Percentiles rank a stretch among this genome's conserved stretches.
phyloP scores from a whole-genome alignment of 2,113 vertebrate genomes.

The Apistogramma diplotaenia region DNA sequence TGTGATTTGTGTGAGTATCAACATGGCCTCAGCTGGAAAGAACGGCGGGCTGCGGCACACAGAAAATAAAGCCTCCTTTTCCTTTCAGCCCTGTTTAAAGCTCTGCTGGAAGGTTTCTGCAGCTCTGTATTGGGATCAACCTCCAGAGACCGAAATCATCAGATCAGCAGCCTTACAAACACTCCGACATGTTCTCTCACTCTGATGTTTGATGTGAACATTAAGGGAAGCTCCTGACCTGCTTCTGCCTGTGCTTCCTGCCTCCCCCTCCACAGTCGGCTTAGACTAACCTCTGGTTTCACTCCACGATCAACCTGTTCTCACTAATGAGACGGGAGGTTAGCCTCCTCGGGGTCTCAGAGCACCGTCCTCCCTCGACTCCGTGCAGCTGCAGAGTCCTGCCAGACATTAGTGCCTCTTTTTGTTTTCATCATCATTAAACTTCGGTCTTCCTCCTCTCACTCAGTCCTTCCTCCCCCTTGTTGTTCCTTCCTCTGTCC shows the following conservation, averaged over 20 bases:
- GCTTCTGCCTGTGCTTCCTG: neutral
- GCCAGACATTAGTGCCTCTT: neutral
- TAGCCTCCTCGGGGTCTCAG: neutral
- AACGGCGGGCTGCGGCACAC: too few species aligned
- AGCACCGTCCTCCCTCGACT: neutral
- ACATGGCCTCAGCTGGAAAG: neutral
- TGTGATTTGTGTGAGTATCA: neutral
- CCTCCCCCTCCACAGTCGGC: neutral
- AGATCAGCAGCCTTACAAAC: neutral
- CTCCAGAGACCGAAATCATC: neutral
- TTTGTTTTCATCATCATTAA: neutral
- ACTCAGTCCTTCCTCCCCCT: neutral
- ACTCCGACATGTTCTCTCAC: neutral
- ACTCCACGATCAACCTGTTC: neutral
- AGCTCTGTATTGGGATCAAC: neutral
- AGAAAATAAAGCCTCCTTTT: too few species aligned
- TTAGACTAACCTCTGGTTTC: neutral
- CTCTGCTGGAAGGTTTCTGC: neutral
- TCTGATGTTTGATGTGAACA: neutral
- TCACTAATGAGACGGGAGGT: neutral
- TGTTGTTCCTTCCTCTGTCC: neutral
- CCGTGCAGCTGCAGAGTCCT: neutral
- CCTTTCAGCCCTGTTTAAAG: neutral
- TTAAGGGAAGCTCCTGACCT: neutral
- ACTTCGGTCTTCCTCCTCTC: neutral